Evolutionary conservation across 2,113 vertebrate species (phyloP).

Genomic region (Cynocephalus volans): DNA sequence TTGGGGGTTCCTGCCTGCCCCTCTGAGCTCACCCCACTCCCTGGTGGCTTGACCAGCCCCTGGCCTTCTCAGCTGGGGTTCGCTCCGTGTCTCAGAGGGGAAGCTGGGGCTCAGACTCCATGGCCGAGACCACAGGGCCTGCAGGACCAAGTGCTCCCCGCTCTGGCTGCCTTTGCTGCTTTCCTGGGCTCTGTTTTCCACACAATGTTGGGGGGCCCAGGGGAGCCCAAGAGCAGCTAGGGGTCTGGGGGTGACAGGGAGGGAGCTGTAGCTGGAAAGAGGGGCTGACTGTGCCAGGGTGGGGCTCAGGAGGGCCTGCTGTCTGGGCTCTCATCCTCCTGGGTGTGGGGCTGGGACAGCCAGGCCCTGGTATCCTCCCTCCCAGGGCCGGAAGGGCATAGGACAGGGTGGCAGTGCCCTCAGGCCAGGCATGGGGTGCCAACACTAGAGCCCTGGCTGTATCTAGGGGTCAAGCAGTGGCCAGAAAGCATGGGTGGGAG

Average conservation of each 20-base stretch:
- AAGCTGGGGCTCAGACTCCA: not conserved
- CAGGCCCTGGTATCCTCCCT: not conserved
- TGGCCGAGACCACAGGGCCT: not conserved
- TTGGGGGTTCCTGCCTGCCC: too few species aligned
- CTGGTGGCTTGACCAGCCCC: too few species aligned
- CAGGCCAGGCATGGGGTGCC: fast-evolving
- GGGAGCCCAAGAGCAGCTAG: not conserved
- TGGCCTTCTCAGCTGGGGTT: not conserved
- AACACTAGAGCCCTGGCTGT: not conserved
- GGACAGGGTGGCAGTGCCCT: not conserved
- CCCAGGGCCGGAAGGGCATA: too few species aligned
- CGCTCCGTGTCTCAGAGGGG: not conserved
- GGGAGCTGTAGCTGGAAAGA: not conserved
- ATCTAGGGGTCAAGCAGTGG: not conserved
- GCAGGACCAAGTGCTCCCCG: not conserved
- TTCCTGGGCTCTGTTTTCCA: not conserved
- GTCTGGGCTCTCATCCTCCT: not conserved
- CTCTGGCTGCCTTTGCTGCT: not conserved
- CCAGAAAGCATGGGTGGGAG: not conserved
- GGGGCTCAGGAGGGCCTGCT: too few species aligned
- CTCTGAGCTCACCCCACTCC: too few species aligned
- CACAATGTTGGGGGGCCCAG: not conserved
- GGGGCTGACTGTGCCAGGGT: not conserved
- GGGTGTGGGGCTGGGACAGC: not conserved
- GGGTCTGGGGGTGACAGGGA: too few species aligned